Evolutionary conservation across 2,888 invertebrate genomes (phyloP), one percentile per base, ranked within the genome.

Genomic region (Coremacera marginata): DNA sequence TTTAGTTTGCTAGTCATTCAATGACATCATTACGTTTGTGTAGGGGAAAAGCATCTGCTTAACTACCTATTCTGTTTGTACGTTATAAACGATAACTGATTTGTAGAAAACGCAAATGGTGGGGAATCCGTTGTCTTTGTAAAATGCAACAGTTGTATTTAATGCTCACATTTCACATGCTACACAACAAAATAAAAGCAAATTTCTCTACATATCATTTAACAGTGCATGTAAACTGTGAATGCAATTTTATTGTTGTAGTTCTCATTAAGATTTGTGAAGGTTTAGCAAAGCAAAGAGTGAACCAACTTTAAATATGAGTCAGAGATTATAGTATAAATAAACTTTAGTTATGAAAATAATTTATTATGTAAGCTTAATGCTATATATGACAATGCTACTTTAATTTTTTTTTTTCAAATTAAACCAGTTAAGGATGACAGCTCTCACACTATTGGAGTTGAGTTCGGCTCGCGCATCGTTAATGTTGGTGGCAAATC

Each of bases 381-480:
- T 7, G 8, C 11, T 11, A 2, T 44, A 14, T 14, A 11, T 44
- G 2, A 44, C 3, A 11, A 44, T 31, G 31, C 31, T 3, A 8
- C 37, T 7, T 37, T 3, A 31, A 37, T 37, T 44, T 11, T 62
- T 25, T 7, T 14, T 75, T 71, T 22, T 49, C 19, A 16, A n/a
- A 7, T 34, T 16, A 5, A 72, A 65, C 8, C 73, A 95, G 95
- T 95, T 87, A 95, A 95, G 90, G 94, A 94, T 87, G 95, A 95
- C 85, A 93, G 95, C 85, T 94, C 94, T 84, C 95, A 95, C 88
- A 95, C 95, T 57, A 95, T 95, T 85, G 95, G 95, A 62, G 95
- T 95, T 67, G 95, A 95, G 88, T 95, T 95, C 91, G 95, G 95
- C n/a, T 95, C 95, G 3, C 94, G 95, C 89, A 94, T 95, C 82